Percentiles rank a stretch among this genome's conserved stretches.
Evolutionary conservation across 1,140 invertebrate species (phyloP).

Genomic region (Orchestia grillus): DNA sequence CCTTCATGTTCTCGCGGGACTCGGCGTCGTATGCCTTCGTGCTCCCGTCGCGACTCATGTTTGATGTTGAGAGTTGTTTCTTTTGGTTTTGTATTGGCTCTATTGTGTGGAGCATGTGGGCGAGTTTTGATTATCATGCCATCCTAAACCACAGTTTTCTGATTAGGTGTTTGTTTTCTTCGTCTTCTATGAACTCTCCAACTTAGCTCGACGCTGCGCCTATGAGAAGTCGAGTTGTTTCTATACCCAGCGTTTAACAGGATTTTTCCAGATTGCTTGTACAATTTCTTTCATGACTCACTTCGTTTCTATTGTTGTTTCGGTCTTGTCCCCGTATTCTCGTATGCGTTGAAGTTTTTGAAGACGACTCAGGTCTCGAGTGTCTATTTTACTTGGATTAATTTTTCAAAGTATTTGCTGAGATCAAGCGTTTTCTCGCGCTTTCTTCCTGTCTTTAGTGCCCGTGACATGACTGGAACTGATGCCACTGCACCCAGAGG

Average conservation of each 20-base stretch:
- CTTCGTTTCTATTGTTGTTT: neutral
- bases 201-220: neutral
- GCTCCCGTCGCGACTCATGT: neutral
- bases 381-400: neutral
- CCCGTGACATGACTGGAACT: too few species aligned
- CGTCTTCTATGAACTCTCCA: neutral
- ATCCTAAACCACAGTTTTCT: neutral
- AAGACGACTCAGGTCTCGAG: neutral
- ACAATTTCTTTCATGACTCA: neutral
- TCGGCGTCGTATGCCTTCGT: neutral
- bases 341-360: neutral
- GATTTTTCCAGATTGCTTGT: neutral
- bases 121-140: neutral
- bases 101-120: neutral
- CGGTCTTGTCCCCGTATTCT: neutral
- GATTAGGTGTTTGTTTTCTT: neutral
- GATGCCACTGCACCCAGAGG: too few species aligned
- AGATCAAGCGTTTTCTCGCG: neutral
- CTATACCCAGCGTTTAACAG: neutral
- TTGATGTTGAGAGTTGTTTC: neutral
- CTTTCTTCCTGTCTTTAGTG: neutral
- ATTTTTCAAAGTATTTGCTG: neutral
- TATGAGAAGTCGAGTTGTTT: neutral
- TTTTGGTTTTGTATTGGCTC: neutral
- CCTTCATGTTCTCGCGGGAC: neutral